These are phyloP conservation scores for Acrobasis repandana DNA, from an alignment of 2,888 invertebrate genomes.

Conservation along the genomic window DNA sequence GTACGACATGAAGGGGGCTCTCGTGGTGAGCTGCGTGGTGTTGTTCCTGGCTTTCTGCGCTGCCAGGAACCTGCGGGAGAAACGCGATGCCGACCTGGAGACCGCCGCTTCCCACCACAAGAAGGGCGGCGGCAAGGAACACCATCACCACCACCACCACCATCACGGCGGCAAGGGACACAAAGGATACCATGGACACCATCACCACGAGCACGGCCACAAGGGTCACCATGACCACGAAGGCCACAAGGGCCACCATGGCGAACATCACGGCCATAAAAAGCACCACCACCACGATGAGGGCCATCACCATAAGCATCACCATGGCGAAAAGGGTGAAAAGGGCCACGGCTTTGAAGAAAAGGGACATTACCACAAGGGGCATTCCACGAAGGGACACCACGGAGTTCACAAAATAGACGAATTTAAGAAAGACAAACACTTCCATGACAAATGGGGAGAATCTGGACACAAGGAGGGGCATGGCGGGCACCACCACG, in stretches of 20 bases:
- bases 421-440: constrained; percentile 92
- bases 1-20: constrained; percentile 63
- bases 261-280: constrained; percentile 84
- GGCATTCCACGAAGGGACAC: constrained; percentile 92
- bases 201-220: constrained; percentile 85
- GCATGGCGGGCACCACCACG: constrained; percentile 89
- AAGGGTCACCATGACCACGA: constrained; percentile 89
- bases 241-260: constrained; percentile 83
- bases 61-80: constrained; percentile 67
- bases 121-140: constrained; percentile 85
- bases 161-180: constrained; percentile 86
- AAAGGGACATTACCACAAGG: constrained; percentile 89
- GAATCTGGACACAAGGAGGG: constrained; percentile 90
- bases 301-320: constrained; percentile 84
- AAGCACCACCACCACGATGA: constrained; percentile 86
- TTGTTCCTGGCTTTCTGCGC: constrained; percentile 70
- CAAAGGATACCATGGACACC: constrained; percentile 86
- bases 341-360: constrained; percentile 81
- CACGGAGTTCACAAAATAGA: constrained; percentile 92
- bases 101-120: constrained; percentile 75
- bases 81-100: constrained; percentile 77
- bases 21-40: constrained; percentile 56
- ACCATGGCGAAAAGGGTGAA: constrained; percentile 85
- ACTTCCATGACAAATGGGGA: constrained; percentile 92
- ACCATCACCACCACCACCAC: constrained; percentile 84